Evolutionary conservation across 1,140 invertebrate genomes (phyloP).

Genomic region (Aphelenchoides avenae): DNA sequence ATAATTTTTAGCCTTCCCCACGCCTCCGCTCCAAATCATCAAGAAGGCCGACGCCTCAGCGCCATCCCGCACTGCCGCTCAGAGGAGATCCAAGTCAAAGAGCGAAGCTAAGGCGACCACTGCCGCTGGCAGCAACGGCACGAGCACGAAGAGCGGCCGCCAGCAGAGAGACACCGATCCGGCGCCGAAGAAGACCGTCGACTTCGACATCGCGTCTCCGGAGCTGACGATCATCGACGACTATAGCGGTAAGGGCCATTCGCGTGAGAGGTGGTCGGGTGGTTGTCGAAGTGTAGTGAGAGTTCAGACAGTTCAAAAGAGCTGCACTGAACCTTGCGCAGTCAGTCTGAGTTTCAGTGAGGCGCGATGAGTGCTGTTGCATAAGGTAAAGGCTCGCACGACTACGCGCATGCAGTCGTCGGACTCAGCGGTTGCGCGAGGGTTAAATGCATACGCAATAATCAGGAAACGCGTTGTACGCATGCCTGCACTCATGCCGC

Average conservation of each 20-base stretch:
- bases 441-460: too few species aligned
- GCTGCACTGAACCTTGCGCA: too few species aligned
- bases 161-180: conserved; percentile 18
- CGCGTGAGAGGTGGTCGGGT: too few species aligned
- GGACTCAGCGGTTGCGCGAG: too few species aligned
- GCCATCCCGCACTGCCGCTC: conserved; percentile 9
- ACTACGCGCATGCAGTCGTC: too few species aligned
- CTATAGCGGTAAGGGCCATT: conserved; percentile 36
- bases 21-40: background rate
- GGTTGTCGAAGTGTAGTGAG: background rate
- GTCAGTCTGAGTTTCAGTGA: too few species aligned
- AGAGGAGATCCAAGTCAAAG: conserved; percentile 21
- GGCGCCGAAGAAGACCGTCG: conserved; percentile 34
- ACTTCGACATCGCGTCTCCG: conserved; percentile 51
- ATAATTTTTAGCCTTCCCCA: background rate
- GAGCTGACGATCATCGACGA: conserved; percentile 55
- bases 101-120: conserved; percentile 2
- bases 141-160: conserved; percentile 3
- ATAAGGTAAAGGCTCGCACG: too few species aligned
- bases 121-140: too few species aligned
- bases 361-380: too few species aligned
- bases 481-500: too few species aligned
- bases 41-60: conserved; percentile 13
- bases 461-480: too few species aligned
- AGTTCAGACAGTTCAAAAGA: too few species aligned